Percentiles rank a stretch among this genome's conserved stretches.
Evolutionary conservation across 2,797 vertebrate genomes (phyloP).

Genomic region (Hozukius guyotensis): DNA sequence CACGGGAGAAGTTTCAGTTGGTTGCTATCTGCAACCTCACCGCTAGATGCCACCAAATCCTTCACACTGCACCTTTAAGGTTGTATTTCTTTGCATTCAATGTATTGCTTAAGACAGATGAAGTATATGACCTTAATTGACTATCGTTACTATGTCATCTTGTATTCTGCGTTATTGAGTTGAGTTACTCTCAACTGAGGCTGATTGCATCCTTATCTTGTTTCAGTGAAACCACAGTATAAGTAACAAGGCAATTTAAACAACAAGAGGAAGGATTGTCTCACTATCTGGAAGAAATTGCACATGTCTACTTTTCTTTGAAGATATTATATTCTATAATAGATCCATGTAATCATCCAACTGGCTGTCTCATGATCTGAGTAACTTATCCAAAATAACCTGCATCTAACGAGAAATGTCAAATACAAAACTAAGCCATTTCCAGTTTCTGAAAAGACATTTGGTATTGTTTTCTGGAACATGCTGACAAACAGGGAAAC

Average conservation of each 20-base stretch:
- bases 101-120: not conserved
- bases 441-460: conserved; percentile 12
- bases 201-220: not conserved
- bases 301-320: not conserved
- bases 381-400: not conserved
- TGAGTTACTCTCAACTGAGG: not conserved
- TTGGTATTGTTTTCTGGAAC: not conserved
- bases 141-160: not conserved
- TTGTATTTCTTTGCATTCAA: not conserved
- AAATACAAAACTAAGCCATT: not conserved
- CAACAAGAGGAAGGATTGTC: not conserved
- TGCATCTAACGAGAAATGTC: not conserved
- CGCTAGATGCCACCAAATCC: too few species aligned
- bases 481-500: conserved; percentile 2
- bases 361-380: not conserved
- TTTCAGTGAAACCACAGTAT: not conserved
- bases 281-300: not conserved
- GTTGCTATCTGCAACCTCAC: too few species aligned
- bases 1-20: too few species aligned
- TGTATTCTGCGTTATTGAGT: not conserved
- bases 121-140: not conserved
- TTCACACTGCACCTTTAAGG: not conserved
- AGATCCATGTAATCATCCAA: not conserved
- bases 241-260: conserved; percentile 3
- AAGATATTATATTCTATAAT: not conserved